A percentile compares a stretch with the other conserved stretches of the same genome.
phyloP scores from a whole-genome alignment of 2,113 vertebrate species.

The Paraplagusia blochii region DNA sequence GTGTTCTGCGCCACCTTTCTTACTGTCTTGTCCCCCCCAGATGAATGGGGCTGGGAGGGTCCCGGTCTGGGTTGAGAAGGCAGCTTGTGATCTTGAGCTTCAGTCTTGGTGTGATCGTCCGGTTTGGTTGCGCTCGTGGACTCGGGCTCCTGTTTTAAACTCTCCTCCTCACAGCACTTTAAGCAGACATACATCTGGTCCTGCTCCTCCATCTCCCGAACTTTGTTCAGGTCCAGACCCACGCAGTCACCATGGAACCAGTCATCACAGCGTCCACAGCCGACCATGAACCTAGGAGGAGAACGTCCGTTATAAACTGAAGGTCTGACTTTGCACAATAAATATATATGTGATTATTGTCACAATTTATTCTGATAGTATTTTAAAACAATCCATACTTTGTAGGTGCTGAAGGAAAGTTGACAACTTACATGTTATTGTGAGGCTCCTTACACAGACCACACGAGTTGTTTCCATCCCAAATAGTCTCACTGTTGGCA shows the following conservation, averaged over 20 bases:
- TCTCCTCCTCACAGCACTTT: constrained; percentile 93
- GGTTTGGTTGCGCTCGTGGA: constrained; percentile 33
- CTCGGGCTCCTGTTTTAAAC: constrained; percentile 76
- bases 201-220: constrained; percentile 93
- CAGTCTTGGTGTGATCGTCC: constrained; percentile 67
- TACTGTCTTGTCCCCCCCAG: constrained; percentile 82
- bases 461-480: constrained; percentile 93
- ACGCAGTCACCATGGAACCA: constrained; percentile 99
- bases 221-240: constrained; percentile 90
- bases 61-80: constrained; percentile 73
- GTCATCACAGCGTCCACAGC: constrained; percentile 95
- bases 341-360: too few relatives aligned
- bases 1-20: constrained; percentile 87
- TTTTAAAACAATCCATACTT: too few relatives aligned
- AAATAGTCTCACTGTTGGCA: constrained; percentile 78
- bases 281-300: constrained; percentile 91
- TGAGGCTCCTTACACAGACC: constrained; percentile 94
- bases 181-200: constrained; percentile 96
- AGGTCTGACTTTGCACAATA: neutral
- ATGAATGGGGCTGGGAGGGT: constrained; percentile 64
- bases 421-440: constrained; percentile 82
- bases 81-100: constrained; percentile 74
- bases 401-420: too few relatives aligned
- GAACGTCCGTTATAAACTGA: neutral
- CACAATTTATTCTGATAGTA: too few relatives aligned